Base-by-base conservation (phyloP, 1,140 invertebrate genomes). In the Meloidogyne floridensis region DNA sequence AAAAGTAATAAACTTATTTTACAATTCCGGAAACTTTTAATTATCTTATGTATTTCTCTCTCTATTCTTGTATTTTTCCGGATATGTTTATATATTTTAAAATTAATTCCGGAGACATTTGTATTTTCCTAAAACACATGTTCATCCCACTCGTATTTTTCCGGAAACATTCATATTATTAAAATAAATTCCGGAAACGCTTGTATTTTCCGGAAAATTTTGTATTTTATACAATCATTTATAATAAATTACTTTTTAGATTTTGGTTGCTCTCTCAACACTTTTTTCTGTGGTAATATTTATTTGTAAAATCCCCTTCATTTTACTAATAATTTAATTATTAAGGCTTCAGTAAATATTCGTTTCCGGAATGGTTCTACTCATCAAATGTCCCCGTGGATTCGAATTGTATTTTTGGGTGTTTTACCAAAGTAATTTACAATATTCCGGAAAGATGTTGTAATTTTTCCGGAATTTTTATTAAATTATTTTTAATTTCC, bases 251-350 rank as follows among this genome's bases (percentile, higher is more conserved):
- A 32, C 32, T 32, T 20, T 15, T 72, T 59, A 75, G 54, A 82
- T 81, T 88, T 93, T 99, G 77, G 97, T 99, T 81, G 98, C 97
- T 59, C 92, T 98, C 65, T 98, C 97, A 32, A 98, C 98, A 91
- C 96, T 97, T 91, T 95, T 84, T 13, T 83, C 82, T 20, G 82
- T 84, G 11, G 72, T 80, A 56, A 80, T 15, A n/a, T 15, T 65
- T 8, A 43, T 51, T 51, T 72, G 42, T 72, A 42, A 42, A 42
- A 13, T n/a, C 8, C 13, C 11, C 8, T 3, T 8, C 2, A 72
- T 2, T 43, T 4, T 72, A 72, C 95, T 98, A 84, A 32, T 32
- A 98, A 96, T 53, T 59, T 59, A 54, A 65, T 65, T 65, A n/a
- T 65, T 65, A 32, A 65, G 59, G 59, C 98, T 84, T 96, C 99